phyloP scores from a whole-genome alignment of 1,140 invertebrate species.

The Helicoverpa zea region DNA sequence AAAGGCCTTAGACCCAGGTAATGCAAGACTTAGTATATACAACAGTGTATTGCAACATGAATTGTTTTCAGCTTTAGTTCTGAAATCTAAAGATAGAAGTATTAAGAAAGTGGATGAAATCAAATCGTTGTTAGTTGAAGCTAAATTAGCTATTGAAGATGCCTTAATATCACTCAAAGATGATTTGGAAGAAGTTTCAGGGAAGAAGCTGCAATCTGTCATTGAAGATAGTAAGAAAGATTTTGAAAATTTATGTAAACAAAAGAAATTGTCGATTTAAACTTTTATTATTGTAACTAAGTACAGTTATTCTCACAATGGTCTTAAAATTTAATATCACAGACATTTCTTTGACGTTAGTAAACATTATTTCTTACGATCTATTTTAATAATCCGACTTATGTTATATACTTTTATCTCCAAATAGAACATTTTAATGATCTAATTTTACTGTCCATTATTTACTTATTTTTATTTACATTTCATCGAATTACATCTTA shows the following conservation, averaged over 20 bases:
- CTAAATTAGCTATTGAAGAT: conserved; percentile 70
- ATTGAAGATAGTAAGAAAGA: conserved; percentile 6
- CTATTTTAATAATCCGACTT: too few species aligned
- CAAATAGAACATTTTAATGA: too few species aligned
- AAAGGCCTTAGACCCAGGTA: conserved; percentile 90
- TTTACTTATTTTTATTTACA: background rate
- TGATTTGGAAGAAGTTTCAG: conserved; percentile 81
- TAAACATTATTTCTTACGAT: background rate
- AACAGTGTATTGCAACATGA: conserved; percentile 91
- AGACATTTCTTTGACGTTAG: conserved; percentile 60
- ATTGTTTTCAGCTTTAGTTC: conserved; percentile 88
- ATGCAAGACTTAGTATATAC: conserved; percentile 90
- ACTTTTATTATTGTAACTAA: background rate
- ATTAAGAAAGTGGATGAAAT: conserved; percentile 63
- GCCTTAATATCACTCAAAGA: conserved; percentile 75
- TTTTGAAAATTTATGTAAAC: conserved; percentile 17
- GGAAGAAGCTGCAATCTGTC: conserved; percentile 50
- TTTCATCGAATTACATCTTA: too few species aligned
- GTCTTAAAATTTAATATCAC: conserved; percentile 63
- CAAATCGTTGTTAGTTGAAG: conserved; percentile 66
- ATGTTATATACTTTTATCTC: too few species aligned
- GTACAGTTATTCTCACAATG: background rate
- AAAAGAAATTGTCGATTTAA: conserved; percentile 3
- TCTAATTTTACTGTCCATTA: background rate
- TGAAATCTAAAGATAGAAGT: conserved; percentile 67